These are phyloP conservation scores for Helleia helle DNA, from an alignment of 2,888 invertebrate genomes.

Conservation along the genomic window DNA sequence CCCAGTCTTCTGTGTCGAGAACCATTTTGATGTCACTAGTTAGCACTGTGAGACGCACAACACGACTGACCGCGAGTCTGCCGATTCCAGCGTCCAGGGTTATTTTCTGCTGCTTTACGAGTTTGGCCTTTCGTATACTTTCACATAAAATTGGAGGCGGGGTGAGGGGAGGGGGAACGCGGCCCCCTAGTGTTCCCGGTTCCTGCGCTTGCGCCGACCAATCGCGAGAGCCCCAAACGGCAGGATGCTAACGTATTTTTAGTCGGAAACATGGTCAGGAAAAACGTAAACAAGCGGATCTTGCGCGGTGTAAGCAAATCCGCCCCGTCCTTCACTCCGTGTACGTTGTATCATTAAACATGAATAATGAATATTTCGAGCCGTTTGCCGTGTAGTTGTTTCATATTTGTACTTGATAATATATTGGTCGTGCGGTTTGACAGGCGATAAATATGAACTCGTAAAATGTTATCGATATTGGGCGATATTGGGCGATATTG, in stretches of 20 bases:
- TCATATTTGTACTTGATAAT: constrained; percentile 24
- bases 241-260: constrained; percentile 62
- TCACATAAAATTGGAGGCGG: constrained; percentile 43
- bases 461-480: too few relatives aligned
- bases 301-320: constrained; percentile 18
- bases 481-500: too few relatives aligned
- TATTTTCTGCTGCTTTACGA: constrained; percentile 65
- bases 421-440: too few relatives aligned
- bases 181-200: constrained; percentile 48
- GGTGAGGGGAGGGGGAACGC: constrained; percentile 32
- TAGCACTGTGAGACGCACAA: constrained; percentile 73
- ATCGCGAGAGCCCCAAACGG: constrained; percentile 41
- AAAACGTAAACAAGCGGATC: constrained; percentile 67
- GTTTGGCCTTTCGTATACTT: constrained; percentile 56
- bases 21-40: constrained; percentile 69
- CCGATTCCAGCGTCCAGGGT: constrained; percentile 68
- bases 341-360: constrained; percentile 33
- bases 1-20: constrained; percentile 71
- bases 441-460: too few relatives aligned
- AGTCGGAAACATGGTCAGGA: constrained; percentile 65
- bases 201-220: constrained; percentile 59
- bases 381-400: constrained; percentile 28
- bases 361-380: constrained; percentile 23
- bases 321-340: constrained; percentile 27
- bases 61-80: constrained; percentile 62